Evolutionary conservation across 1,140 invertebrate genomes (phyloP).

Genomic region (Amyelois transitella): DNA sequence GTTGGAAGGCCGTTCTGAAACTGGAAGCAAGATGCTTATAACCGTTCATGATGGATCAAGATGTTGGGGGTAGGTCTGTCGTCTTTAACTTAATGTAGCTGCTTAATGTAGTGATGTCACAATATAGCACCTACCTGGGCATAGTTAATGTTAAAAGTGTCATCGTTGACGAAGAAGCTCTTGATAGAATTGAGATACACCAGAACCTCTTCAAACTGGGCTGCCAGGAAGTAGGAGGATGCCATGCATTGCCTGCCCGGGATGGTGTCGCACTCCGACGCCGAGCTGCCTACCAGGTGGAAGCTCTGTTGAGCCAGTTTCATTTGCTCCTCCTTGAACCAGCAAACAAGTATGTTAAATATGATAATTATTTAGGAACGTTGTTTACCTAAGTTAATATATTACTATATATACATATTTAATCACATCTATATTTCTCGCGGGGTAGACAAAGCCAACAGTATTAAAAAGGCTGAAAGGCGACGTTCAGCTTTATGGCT

Average conservation of each 20-base stretch:
- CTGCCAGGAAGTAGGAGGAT: constrained; percentile 94
- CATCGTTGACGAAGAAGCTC: constrained; percentile 95
- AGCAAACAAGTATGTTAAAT: not conserved
- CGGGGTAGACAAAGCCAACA: no score
- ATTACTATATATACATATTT: not conserved
- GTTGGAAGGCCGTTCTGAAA: no score
- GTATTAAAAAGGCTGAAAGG: no score
- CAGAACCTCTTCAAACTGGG: constrained; percentile 96
- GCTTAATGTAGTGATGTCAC: no score
- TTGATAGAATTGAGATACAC: constrained; percentile 98
- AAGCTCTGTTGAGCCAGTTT: constrained; percentile 98
- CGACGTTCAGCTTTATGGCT: no score
- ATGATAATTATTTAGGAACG: not conserved
- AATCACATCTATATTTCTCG: no score
- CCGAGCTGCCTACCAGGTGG: constrained; percentile 95
- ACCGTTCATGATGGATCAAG: no score
- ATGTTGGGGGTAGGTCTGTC: no score
- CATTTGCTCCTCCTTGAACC: constrained; percentile 88
- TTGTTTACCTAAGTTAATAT: not conserved
- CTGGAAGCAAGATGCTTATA: no score
- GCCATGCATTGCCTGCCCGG: constrained; percentile 98
- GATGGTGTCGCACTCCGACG: constrained; percentile 96
- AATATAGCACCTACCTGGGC: constrained; percentile 86
- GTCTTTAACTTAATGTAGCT: no score
- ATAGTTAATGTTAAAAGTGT: constrained; percentile 98